A percentile compares a stretch with the other conserved stretches of the same genome.
Evolutionary conservation across 2,888 invertebrate species (phyloP).

Genomic region (Sycophila texana): DNA sequence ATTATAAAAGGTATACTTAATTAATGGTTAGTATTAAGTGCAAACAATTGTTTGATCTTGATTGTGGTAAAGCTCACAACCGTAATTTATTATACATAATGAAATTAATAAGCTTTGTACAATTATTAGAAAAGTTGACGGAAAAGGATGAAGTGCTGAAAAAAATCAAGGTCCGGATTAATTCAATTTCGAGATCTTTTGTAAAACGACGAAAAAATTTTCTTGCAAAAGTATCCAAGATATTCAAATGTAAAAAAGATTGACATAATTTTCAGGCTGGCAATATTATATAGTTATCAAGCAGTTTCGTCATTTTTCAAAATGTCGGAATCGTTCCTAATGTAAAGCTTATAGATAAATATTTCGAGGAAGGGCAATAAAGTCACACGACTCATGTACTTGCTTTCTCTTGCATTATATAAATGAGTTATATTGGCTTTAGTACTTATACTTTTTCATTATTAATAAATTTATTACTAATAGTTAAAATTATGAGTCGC

Average conservation of each 20-base stretch:
- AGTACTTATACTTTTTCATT: slow-evolving; percentile 68
- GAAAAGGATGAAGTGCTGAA: slow-evolving; percentile 36
- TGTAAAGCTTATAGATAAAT: slow-evolving; percentile 51
- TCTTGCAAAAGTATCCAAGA: slow-evolving; percentile 46
- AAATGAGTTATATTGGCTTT: slow-evolving; percentile 66
- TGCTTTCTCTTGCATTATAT: slow-evolving; percentile 52
- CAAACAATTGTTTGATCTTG: slow-evolving; percentile 34
- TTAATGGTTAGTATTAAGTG: not conserved
- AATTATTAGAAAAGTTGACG: slow-evolving; percentile 54
- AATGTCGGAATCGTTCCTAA: slow-evolving; percentile 39
- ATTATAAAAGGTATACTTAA: not conserved
- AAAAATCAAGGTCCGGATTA: slow-evolving; percentile 41
- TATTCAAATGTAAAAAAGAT: slow-evolving; percentile 46
- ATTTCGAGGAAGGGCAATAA: slow-evolving; percentile 52
- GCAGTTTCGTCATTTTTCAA: slow-evolving; percentile 49
- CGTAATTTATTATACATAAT: slow-evolving; percentile 57
- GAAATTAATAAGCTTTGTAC: slow-evolving; percentile 58
- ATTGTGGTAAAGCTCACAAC: slow-evolving; percentile 55
- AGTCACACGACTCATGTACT: slow-evolving; percentile 47
- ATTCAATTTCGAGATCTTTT: slow-evolving; percentile 30
- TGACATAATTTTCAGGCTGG: slow-evolving; percentile 29
- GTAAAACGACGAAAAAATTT: slow-evolving; percentile 47
- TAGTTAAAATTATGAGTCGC: slow-evolving; percentile 70
- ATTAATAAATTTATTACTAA: slow-evolving; percentile 64
- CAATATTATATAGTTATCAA: slow-evolving; percentile 22